These are phyloP conservation scores for Agelas oroides DNA, from an alignment of 37 sponge, comb jelly and placozoan genomes.

Conservation along the genomic window DNA sequence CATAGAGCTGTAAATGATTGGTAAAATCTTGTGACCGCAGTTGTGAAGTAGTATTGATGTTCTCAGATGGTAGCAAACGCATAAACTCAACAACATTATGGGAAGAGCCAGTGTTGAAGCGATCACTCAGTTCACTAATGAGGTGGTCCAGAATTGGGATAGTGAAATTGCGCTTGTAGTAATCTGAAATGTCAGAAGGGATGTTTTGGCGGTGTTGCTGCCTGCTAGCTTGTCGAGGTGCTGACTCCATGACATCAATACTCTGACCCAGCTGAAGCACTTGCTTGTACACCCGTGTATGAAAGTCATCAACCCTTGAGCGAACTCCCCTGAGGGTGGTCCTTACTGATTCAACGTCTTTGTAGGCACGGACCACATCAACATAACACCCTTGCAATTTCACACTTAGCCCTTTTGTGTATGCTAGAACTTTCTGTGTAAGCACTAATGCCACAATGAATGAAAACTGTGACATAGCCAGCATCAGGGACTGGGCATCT, in stretches of 20 bases:
- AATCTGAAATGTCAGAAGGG: constrained; percentile 22
- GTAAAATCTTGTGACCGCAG: constrained; percentile 1
- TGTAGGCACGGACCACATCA: constrained; percentile 64
- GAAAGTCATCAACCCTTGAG: constrained; percentile 32
- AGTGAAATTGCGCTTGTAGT: constrained; percentile 39
- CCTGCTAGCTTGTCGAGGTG: constrained; percentile 23
- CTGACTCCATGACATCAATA: constrained; percentile 44
- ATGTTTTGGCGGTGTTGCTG: constrained; percentile 52
- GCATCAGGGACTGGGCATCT: constrained; percentile 62
- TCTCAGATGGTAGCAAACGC: constrained; percentile 42
- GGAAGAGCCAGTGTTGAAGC: constrained; percentile 35
- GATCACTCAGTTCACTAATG: constrained; percentile 39
- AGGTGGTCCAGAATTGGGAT: constrained; percentile 60
- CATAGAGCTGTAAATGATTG: constrained; percentile 28
- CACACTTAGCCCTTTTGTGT: constrained; percentile 70
- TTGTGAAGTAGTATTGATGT: background rate
- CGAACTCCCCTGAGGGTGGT: constrained; percentile 22
- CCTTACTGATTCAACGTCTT: constrained; percentile 55
- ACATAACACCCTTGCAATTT: constrained; percentile 62
- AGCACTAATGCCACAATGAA: constrained; percentile 56
- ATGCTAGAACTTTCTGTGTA: constrained; percentile 49
- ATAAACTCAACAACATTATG: constrained; percentile 44
- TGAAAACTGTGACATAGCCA: constrained; percentile 61
- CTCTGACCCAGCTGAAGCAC: constrained; percentile 18
- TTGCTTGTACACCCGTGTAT: constrained; percentile 35